phyloP scores from a whole-genome alignment of 2,888 invertebrate genomes.

The Gerris lacustris region DNA sequence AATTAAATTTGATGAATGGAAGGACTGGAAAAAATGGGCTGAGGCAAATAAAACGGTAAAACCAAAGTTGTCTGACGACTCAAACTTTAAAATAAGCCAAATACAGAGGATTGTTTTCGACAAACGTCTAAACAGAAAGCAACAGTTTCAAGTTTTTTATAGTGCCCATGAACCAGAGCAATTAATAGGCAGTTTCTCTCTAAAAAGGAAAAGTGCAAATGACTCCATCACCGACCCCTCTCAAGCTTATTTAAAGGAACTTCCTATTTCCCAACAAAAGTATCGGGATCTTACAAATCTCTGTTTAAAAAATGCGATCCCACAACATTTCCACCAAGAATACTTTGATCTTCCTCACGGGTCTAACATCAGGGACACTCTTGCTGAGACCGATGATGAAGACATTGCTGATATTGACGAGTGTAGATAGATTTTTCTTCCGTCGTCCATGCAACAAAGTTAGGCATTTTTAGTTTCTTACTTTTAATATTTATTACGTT shows the following conservation, averaged over 20 bases:
- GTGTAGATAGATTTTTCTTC: too few relatives aligned
- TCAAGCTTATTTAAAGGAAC: slow-evolving; percentile 8
- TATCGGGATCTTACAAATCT: slow-evolving; percentile 13
- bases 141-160: too few relatives aligned
- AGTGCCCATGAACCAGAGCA: not conserved
- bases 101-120: not conserved
- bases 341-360: not conserved
- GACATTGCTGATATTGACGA: too few relatives aligned
- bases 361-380: slow-evolving; percentile 12
- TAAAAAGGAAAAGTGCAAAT: too few relatives aligned
- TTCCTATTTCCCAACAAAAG: slow-evolving; percentile 14
- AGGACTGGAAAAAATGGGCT: not conserved
- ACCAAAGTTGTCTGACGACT: too few relatives aligned
- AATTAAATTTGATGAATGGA: not conserved
- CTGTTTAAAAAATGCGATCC: slow-evolving; percentile 10
- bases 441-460: too few relatives aligned
- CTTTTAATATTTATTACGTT: too few relatives aligned
- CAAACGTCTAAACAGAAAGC: too few relatives aligned
- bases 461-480: too few relatives aligned
- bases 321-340: not conserved
- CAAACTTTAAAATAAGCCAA: too few relatives aligned
- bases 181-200: not conserved
- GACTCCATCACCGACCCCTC: too few relatives aligned
- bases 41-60: not conserved
- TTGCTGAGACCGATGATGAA: slow-evolving; percentile 15